Conservation (phyloP, 2,888 invertebrate genomes). For the Andrena chrysosceles region DNA sequence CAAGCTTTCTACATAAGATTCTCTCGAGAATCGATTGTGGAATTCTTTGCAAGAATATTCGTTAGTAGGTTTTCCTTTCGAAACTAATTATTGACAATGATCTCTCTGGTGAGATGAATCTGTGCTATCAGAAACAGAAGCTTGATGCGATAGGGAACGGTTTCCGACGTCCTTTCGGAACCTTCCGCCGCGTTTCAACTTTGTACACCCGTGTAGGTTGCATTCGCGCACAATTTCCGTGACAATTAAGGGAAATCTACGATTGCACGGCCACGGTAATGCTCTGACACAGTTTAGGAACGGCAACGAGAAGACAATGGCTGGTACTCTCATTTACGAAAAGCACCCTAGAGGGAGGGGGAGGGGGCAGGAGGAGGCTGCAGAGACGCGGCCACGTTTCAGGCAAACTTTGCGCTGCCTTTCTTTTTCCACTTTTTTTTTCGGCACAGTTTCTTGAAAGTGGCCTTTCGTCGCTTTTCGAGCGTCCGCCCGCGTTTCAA, state of each 20-base stretch:
- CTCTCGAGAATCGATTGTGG: too few relatives aligned
- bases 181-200: constrained; percentile 36
- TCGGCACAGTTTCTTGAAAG: constrained; percentile 49
- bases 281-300: constrained; percentile 47
- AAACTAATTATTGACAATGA: neutral
- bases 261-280: constrained; percentile 27
- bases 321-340: constrained; percentile 47
- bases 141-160: neutral
- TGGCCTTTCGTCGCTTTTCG: constrained; percentile 39
- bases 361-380: neutral
- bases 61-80: too few relatives aligned
- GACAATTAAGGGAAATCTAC: constrained; percentile 43
- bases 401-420: constrained; percentile 34
- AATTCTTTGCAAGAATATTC: too few relatives aligned
- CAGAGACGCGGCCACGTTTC: constrained; percentile 29
- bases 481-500: constrained; percentile 29
- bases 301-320: constrained; percentile 47
- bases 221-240: constrained; percentile 45
- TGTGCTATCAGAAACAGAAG: neutral
- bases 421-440: constrained; percentile 16
- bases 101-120: neutral
- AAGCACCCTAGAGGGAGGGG: constrained; percentile 20
- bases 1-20: too few relatives aligned
- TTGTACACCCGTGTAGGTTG: constrained; percentile 32
- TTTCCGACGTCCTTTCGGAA: constrained; percentile 2